Conservation (phyloP, 2,888 invertebrate species). For the Saturnia pavonia region DNA sequence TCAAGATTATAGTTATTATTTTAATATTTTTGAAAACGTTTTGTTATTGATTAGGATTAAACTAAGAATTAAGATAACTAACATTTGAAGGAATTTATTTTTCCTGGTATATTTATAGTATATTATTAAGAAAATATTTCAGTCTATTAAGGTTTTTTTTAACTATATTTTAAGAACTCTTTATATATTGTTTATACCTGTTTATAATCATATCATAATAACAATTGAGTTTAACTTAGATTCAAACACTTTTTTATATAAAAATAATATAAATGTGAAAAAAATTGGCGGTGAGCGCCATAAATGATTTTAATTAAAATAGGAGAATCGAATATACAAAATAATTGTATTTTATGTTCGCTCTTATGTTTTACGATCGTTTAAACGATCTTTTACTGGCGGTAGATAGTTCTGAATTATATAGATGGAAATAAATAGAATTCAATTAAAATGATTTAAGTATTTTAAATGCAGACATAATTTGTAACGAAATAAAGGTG, state of each 20-base stretch:
- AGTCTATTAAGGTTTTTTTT: not conserved
- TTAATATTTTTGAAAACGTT: too few species aligned
- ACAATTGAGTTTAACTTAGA: too few species aligned
- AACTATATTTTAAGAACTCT: too few species aligned
- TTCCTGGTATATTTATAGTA: too few species aligned
- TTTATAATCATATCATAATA: too few species aligned
- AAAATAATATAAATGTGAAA: not conserved
- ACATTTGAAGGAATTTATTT: too few species aligned
- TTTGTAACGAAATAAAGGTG: not conserved
- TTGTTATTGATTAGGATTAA: too few species aligned
- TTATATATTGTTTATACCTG: too few species aligned
- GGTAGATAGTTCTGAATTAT: constrained; percentile 3
- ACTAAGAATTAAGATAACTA: too few species aligned
- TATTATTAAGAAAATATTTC: not conserved
- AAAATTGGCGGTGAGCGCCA: not conserved
- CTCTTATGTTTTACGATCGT: constrained; percentile 14
- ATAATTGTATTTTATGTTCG: constrained; percentile 17
- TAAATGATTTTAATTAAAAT: constrained; percentile 16
- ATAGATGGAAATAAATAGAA: constrained; percentile 5
- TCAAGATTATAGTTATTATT: too few species aligned
- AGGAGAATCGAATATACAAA: constrained; percentile 16
- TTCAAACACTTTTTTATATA: not conserved
- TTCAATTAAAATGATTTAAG: not conserved
- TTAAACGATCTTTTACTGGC: constrained; percentile 11
- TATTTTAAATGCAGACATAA: not conserved